A percentile compares a stretch with the other conserved stretches of the same genome.
Conservation (phyloP, 2,888 invertebrate genomes). For the Epinotia bilunana region DNA sequence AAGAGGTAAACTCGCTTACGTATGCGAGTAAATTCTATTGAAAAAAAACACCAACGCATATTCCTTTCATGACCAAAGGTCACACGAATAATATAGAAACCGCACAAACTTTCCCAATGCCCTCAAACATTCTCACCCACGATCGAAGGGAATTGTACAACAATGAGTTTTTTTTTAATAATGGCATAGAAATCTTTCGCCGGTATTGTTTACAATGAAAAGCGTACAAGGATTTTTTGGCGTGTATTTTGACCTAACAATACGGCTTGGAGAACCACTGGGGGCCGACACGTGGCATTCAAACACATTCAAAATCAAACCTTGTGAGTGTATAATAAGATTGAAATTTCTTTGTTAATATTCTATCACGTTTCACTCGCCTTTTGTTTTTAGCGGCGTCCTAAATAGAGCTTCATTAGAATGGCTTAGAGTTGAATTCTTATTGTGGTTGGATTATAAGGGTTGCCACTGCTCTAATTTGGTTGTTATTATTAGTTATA, state of each 20-base stretch:
- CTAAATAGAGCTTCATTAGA: neutral
- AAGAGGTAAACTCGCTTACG: no score
- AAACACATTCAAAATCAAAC: constrained; percentile 23
- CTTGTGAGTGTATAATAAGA: neutral
- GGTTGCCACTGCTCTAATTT: constrained; percentile 34
- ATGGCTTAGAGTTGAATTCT: neutral
- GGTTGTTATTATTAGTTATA: constrained; percentile 44
- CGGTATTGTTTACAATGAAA: constrained; percentile 57
- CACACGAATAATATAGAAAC: constrained; percentile 15
- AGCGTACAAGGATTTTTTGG: constrained; percentile 73
- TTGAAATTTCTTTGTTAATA: neutral
- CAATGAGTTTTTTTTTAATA: constrained; percentile 61
- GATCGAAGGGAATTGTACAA: constrained; percentile 54
- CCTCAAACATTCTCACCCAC: constrained; percentile 41
- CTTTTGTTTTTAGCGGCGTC: neutral
- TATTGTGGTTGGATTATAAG: neutral
- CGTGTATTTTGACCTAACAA: constrained; percentile 78
- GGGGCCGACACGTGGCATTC: constrained; percentile 70
- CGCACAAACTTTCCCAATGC: constrained; percentile 43
- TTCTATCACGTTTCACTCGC: constrained; percentile 3
- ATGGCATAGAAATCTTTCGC: constrained; percentile 58
- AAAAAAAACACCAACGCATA: neutral
- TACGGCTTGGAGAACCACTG: constrained; percentile 59
- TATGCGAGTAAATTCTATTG: neutral
- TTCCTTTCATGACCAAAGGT: constrained; percentile 5